Conservation (phyloP, 2,797 vertebrate species). For the Chromis chromis region DNA sequence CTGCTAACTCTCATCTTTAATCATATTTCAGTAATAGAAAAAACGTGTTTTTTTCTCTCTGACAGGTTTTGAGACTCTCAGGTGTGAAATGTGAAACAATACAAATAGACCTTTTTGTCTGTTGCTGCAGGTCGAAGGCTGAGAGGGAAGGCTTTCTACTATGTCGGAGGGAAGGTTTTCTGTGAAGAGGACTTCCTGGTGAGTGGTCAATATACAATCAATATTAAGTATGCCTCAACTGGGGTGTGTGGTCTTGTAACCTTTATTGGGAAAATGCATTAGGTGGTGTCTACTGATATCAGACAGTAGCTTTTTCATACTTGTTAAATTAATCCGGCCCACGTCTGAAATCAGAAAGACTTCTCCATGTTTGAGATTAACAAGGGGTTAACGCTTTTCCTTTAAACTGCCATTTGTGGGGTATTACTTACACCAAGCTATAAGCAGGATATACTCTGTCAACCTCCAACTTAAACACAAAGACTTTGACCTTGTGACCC, state of each 20-base stretch:
- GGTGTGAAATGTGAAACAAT: neutral
- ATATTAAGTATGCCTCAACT: neutral
- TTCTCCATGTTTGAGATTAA: constrained; percentile 2
- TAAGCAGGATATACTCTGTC: neutral
- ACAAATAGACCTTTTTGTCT: constrained; percentile 7
- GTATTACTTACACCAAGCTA: neutral
- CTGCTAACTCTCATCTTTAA: constrained; percentile 14
- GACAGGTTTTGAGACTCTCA: neutral
- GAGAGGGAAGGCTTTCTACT: constrained; percentile 98
- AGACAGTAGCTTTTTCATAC: neutral
- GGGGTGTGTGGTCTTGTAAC: constrained; percentile 4
- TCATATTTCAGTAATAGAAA: constrained; percentile 18
- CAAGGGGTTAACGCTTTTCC: neutral
- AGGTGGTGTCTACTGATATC: neutral
- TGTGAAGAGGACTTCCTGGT: constrained; percentile 99
- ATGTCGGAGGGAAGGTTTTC: constrained; percentile 95
- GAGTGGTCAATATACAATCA: constrained; percentile 69
- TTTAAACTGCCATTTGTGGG: neutral
- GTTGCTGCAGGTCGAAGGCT: constrained; percentile 89
- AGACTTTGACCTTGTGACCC: constrained; percentile 45
- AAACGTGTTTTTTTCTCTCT: neutral
- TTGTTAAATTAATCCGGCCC: neutral
- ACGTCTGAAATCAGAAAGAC: neutral
- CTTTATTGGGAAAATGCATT: neutral
- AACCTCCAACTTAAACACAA: constrained; percentile 10